Percentiles rank a stretch among this genome's conserved stretches.
Conservation (phyloP, 1,140 invertebrate species). For the Scaptomyza montana region DNA sequence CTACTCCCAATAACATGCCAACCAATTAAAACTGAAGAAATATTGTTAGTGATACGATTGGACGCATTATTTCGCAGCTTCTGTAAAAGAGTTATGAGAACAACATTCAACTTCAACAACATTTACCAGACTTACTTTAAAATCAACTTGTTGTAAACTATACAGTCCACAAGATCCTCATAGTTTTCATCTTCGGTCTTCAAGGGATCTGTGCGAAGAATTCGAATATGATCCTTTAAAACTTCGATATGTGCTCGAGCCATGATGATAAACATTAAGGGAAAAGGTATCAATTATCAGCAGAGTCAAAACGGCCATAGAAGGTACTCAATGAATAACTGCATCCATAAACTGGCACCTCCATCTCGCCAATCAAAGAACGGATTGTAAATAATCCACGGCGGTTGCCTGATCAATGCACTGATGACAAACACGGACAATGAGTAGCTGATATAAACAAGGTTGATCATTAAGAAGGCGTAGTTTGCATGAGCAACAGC, state of each 20-base stretch:
- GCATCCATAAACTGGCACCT: constrained; percentile 30
- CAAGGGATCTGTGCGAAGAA: background rate
- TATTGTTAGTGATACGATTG: background rate
- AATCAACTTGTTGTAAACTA: background rate
- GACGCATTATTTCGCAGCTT: constrained; percentile 5
- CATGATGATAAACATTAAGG: background rate
- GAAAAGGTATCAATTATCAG: constrained; percentile 32
- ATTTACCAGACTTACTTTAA: constrained; percentile 7
- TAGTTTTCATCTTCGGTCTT: background rate
- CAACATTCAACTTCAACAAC: constrained; percentile 9
- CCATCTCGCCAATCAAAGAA: constrained; percentile 49
- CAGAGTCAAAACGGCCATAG: background rate
- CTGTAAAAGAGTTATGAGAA: background rate
- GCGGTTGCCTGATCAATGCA: constrained; percentile 24
- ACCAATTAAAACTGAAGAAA: constrained; percentile 8
- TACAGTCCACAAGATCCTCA: background rate
- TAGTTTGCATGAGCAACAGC: constrained; percentile 25
- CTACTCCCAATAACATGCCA: constrained; percentile 9
- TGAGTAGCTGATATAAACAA: too few species aligned
- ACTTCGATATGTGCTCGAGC: background rate
- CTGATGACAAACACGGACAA: background rate
- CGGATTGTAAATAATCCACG: constrained; percentile 55
- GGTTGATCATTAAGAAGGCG: background rate
- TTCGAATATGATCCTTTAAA: background rate
- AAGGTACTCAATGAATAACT: constrained; percentile 39